Conservation (phyloP, 92 coral and sea anemone genomes). For the Nematostella vectensis region DNA sequence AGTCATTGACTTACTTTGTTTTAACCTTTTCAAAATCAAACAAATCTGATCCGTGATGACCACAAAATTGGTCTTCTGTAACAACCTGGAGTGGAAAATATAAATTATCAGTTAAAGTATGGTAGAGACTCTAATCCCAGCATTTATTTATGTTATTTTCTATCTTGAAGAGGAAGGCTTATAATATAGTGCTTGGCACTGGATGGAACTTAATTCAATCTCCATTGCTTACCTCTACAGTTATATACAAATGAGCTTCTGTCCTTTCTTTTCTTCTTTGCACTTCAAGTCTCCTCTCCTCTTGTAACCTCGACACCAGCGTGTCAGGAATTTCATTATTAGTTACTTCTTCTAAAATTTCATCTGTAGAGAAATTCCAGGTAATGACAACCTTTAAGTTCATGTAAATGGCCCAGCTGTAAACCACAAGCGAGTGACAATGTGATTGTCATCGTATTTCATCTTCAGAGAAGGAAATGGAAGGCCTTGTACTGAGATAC, state of each 20-base stretch:
- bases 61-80: slow-evolving; percentile 96
- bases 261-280: slow-evolving; percentile 96
- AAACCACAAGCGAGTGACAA: too few species aligned
- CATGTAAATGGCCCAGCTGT: too few species aligned
- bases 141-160: too few species aligned
- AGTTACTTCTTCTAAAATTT: slow-evolving; percentile 68
- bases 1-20: slow-evolving; percentile 48
- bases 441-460: too few species aligned
- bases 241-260: slow-evolving; percentile 95
- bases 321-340: slow-evolving; percentile 75
- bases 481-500: too few species aligned
- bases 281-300: slow-evolving; percentile 93
- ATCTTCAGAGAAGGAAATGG: too few species aligned
- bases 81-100: slow-evolving; percentile 41
- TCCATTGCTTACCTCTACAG: slow-evolving; percentile 85
- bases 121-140: too few species aligned
- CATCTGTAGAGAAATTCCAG: slow-evolving; percentile 47
- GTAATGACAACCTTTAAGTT: too few species aligned
- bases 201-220: too few species aligned
- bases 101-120: too few species aligned
- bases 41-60: slow-evolving; percentile 95
- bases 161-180: too few species aligned
- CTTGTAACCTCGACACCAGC: slow-evolving; percentile 82
- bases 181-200: too few species aligned
- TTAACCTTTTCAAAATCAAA: slow-evolving; percentile 68